Conservation (phyloP, 2,888 invertebrate species). For the Diplolepis rosae region DNA sequence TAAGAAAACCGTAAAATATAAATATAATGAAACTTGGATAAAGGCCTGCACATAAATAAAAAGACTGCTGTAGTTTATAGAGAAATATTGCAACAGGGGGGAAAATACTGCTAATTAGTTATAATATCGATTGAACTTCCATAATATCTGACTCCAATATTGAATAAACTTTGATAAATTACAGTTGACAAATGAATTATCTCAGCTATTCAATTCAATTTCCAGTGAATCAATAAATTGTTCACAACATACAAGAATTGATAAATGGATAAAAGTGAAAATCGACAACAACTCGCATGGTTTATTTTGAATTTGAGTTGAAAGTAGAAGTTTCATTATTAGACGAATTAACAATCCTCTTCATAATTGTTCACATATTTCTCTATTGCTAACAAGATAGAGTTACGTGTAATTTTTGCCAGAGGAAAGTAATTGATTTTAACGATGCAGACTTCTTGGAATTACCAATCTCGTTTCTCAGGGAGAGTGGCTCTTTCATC, state of each 20-base stretch:
- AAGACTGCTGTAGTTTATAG: neutral
- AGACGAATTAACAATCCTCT: too few species aligned
- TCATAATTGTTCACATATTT: too few species aligned
- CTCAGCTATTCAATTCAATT: too few species aligned
- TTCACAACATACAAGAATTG: too few species aligned
- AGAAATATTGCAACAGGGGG: neutral
- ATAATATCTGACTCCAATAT: neutral
- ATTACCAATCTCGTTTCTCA: neutral
- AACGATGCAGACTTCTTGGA: neutral
- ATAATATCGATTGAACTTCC: neutral
- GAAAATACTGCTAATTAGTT: neutral
- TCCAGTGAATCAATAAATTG: too few species aligned
- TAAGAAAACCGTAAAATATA: neutral
- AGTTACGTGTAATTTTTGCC: neutral
- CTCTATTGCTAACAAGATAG: too few species aligned
- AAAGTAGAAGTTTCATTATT: too few species aligned
- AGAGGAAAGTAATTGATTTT: neutral
- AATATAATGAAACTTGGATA: constrained; percentile 2
- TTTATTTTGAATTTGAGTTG: too few species aligned
- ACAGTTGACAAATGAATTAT: neutral
- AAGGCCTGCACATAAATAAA: neutral
- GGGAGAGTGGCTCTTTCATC: neutral
- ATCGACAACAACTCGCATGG: too few species aligned
- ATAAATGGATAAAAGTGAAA: too few species aligned
- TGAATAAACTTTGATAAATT: neutral